Percentiles rank a stretch among this genome's conserved stretches.
Evolutionary conservation across 2,113 vertebrate species (phyloP).

Genomic region (Triplophysa rosa): DNA sequence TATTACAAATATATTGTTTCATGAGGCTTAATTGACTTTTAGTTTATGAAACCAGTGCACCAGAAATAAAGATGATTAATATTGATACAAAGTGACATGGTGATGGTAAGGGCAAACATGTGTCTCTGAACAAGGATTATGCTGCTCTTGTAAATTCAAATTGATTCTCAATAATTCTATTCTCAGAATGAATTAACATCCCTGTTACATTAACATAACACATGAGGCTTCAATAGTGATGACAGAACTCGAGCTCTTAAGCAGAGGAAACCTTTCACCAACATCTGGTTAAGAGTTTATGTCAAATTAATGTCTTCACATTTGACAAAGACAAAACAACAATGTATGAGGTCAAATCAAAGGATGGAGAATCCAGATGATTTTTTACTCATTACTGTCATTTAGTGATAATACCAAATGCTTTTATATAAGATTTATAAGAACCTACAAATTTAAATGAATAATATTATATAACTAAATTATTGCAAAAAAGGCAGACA

Average conservation of each 20-base stretch:
- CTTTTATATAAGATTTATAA: neutral
- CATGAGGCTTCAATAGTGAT: conserved; percentile 64
- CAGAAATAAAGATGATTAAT: neutral
- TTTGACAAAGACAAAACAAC: neutral
- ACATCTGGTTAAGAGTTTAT: neutral
- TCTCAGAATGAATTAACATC: conserved; percentile 63
- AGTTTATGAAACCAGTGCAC: neutral
- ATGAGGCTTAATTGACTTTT: neutral
- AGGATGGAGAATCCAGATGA: neutral
- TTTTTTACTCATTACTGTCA: too few species aligned
- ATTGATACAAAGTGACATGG: neutral
- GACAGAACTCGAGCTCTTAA: conserved; percentile 12
- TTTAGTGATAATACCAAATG: neutral
- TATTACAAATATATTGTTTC: neutral
- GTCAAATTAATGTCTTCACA: neutral
- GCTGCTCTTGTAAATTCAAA: conserved; percentile 68
- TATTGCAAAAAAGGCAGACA: neutral
- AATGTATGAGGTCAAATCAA: neutral
- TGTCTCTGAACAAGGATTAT: conserved; percentile 39
- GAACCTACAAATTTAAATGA: neutral
- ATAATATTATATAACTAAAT: neutral
- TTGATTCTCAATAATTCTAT: conserved; percentile 57
- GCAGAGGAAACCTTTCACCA: neutral
- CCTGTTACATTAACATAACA: conserved; percentile 67
- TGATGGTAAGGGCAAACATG: conserved; percentile 27